Evolutionary conservation across 37 sponge, comb jelly and placozoan species (phyloP).

Genomic region (Ephydatia muelleri): DNA sequence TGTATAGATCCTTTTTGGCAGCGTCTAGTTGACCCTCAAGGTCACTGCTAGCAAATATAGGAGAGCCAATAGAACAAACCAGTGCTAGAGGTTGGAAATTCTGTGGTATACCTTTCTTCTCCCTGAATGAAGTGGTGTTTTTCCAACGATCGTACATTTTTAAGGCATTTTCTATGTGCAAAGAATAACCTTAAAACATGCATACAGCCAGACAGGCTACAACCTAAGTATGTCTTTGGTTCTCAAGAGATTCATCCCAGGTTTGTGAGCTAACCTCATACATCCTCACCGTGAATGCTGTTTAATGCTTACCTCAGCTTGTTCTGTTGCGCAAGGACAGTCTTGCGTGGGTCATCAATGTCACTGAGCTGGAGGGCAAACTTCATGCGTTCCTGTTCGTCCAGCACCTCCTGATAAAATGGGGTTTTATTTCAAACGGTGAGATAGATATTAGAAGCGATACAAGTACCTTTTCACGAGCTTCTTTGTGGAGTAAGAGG

Average conservation of each 20-base stretch:
- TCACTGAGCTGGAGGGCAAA: slow-evolving; percentile 81
- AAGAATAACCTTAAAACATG: no score
- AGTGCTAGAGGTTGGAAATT: not conserved
- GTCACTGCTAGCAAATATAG: slow-evolving; percentile 9
- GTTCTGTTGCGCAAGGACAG: slow-evolving; percentile 63
- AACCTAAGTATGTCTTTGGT: no score
- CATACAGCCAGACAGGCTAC: no score
- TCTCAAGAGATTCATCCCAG: no score
- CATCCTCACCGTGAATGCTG: no score
- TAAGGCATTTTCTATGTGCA: not conserved
- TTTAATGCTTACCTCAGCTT: slow-evolving; percentile 65
- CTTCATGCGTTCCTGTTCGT: slow-evolving; percentile 60
- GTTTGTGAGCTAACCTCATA: no score
- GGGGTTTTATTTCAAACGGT: not conserved
- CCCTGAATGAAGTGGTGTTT: not conserved
- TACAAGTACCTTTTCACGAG: slow-evolving; percentile 75
- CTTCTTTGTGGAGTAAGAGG: slow-evolving; percentile 85
- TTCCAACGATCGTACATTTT: not conserved
- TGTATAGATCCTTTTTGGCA: slow-evolving; percentile 63
- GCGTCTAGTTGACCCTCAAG: slow-evolving; percentile 42
- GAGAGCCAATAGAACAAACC: not conserved
- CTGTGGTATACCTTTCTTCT: not conserved
- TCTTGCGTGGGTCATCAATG: slow-evolving; percentile 60
- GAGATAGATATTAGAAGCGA: not conserved
- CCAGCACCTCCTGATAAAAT: slow-evolving; percentile 52